These are phyloP conservation scores for Acanthosepion pharaonis DNA, from an alignment of 2,888 invertebrate genomes.

Conservation along the genomic window DNA sequence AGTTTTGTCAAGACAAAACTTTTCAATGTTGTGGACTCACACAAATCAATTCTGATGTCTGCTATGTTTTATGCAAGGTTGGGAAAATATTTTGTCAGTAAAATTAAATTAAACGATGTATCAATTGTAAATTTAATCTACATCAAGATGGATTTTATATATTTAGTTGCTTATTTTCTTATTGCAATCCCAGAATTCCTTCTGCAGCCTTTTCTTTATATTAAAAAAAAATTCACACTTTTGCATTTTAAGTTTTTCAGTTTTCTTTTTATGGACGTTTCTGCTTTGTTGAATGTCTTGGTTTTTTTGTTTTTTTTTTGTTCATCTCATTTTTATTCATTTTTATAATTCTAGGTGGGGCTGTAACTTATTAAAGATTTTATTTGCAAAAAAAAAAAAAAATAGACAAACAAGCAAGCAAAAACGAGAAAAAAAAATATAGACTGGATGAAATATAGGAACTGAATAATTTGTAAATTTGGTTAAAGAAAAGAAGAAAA, in stretches of 20 bases:
- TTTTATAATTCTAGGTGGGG: not conserved
- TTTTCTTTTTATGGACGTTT: not conserved
- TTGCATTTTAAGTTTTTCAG: not conserved
- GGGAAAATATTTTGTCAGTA: not conserved
- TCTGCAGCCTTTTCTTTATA: not conserved
- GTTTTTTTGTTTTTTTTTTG: not conserved
- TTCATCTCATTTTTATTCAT: not conserved
- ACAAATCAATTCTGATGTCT: slow-evolving; percentile 9
- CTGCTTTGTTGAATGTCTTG: not conserved
- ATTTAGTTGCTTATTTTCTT: not conserved
- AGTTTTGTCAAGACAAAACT: slow-evolving; percentile 33
- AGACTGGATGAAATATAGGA: not conserved
- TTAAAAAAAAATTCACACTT: not conserved
- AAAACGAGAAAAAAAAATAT: not conserved
- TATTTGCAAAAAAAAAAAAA: not conserved
- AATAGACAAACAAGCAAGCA: not conserved
- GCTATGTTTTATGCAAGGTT: not conserved
- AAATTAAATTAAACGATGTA: slow-evolving; percentile 4
- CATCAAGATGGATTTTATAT: slow-evolving; percentile 33
- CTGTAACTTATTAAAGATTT: not conserved
- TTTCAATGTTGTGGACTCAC: slow-evolving; percentile 8
- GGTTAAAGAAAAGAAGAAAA: not conserved
- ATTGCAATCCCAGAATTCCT: slow-evolving; percentile 33
- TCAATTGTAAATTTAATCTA: slow-evolving; percentile 33
- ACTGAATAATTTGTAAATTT: slow-evolving; percentile 12